Evolutionary conservation across 2,888 invertebrate species (phyloP).

Genomic region (Eubasilissa splendida): DNA sequence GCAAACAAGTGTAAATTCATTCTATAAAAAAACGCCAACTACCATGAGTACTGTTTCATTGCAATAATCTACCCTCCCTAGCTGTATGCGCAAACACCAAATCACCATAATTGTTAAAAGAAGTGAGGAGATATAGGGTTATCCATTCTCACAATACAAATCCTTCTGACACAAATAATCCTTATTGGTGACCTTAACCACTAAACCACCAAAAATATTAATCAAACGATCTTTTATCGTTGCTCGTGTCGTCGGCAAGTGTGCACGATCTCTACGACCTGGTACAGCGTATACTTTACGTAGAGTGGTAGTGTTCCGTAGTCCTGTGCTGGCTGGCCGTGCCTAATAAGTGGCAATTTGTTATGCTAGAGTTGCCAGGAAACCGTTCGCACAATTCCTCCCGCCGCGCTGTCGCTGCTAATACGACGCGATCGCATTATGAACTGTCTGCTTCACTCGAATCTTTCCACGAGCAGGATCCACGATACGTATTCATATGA

Average conservation of each 20-base stretch:
- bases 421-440: slow-evolving; percentile 54
- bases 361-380: slow-evolving; percentile 22
- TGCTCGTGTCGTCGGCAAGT: not conserved
- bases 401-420: slow-evolving; percentile 22
- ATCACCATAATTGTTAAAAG: too few species aligned
- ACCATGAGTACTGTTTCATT: too few species aligned
- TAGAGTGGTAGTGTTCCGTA: not conserved
- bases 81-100: too few species aligned
- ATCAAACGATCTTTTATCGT: not conserved
- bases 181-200: too few species aligned
- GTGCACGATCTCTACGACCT: not conserved
- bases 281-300: not conserved
- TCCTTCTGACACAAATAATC: too few species aligned
- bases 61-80: too few species aligned
- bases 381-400: slow-evolving; percentile 21
- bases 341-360: slow-evolving; percentile 34
- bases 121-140: too few species aligned
- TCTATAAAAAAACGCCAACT: too few species aligned
- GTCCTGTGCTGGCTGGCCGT: not conserved
- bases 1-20: too few species aligned
- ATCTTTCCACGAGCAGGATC: slow-evolving; percentile 17
- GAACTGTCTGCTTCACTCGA: slow-evolving; percentile 55
- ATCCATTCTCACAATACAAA: too few species aligned
- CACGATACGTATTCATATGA: slow-evolving; percentile 1
- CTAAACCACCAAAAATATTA: too few species aligned